Conservation (phyloP, 2,888 invertebrate genomes). For the Phengaris arion region DNA sequence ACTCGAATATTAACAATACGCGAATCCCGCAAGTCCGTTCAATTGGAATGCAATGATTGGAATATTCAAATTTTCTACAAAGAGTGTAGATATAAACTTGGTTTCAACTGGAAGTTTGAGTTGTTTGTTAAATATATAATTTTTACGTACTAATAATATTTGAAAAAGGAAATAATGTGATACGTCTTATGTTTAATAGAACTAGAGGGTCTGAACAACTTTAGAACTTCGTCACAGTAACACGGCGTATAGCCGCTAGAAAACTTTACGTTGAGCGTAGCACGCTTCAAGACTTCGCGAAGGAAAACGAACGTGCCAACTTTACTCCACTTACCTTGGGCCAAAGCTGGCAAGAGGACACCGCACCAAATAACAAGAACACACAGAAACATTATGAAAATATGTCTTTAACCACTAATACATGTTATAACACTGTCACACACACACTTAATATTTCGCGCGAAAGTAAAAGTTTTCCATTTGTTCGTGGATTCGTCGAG, state of each 20-base stretch:
- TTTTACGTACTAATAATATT: too few species aligned
- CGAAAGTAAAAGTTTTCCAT: conserved; percentile 61
- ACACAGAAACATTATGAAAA: conserved; percentile 68
- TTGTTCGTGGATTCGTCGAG: conserved; percentile 37
- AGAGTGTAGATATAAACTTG: too few species aligned
- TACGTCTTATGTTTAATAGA: too few species aligned
- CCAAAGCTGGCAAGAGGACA: conserved; percentile 61
- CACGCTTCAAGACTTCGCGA: conserved; percentile 41
- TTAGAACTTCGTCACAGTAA: neutral
- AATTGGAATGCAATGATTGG: too few species aligned
- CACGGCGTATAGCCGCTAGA: neutral
- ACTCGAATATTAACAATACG: too few species aligned
- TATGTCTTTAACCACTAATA: conserved; percentile 58
- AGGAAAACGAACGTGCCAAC: conserved; percentile 44
- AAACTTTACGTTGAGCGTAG: conserved; percentile 17
- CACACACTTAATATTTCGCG: conserved; percentile 50
- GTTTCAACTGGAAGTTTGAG: too few species aligned
- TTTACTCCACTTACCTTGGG: conserved; percentile 70
- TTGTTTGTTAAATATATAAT: too few species aligned
- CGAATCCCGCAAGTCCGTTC: too few species aligned
- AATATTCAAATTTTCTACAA: too few species aligned
- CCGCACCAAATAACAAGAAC: conserved; percentile 70
- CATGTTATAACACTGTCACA: conserved; percentile 51
- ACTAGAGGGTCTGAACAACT: neutral
- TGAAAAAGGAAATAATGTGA: too few species aligned